Conservation (phyloP, 2,797 vertebrate genomes). For the Pseudomugil tenellus region DNA sequence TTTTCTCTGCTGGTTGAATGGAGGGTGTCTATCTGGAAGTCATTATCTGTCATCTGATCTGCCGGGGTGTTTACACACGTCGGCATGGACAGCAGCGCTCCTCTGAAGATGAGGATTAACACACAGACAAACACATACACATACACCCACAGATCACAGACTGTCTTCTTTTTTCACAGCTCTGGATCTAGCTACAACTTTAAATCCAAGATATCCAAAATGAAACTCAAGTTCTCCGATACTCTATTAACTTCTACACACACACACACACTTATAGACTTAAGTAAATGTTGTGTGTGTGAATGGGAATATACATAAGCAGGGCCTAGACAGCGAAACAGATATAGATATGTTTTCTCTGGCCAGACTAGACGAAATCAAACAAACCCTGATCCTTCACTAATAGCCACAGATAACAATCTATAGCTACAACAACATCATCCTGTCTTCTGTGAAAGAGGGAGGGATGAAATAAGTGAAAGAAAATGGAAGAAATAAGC, state of each 20-base stretch:
- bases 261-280: constrained; percentile 44
- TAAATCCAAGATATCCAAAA: constrained; percentile 69
- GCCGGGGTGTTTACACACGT: constrained; percentile 78
- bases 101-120: constrained; percentile 78
- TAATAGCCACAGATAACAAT: constrained; percentile 78
- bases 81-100: constrained; percentile 73
- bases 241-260: constrained; percentile 44
- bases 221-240: constrained; percentile 54
- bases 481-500: constrained; percentile 46
- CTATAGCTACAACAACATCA: constrained; percentile 80
- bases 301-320: constrained; percentile 72
- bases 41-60: constrained; percentile 83
- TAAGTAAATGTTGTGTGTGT: constrained; percentile 39
- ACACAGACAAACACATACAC: constrained; percentile 31
- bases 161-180: constrained; percentile 33
- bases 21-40: constrained; percentile 81
- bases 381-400: constrained; percentile 83
- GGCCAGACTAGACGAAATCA: constrained; percentile 57
- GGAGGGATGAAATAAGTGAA: constrained; percentile 39
- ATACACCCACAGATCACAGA: constrained; percentile 31
- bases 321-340: constrained; percentile 73
- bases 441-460: constrained; percentile 71
- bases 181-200: constrained; percentile 47
- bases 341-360: constrained; percentile 69
- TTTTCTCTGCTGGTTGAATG: constrained; percentile 81